Percentiles rank a stretch among this genome's conserved stretches.
Evolutionary conservation across 2,113 vertebrate species (phyloP).

Genomic region (Oophaga pumilio): DNA sequence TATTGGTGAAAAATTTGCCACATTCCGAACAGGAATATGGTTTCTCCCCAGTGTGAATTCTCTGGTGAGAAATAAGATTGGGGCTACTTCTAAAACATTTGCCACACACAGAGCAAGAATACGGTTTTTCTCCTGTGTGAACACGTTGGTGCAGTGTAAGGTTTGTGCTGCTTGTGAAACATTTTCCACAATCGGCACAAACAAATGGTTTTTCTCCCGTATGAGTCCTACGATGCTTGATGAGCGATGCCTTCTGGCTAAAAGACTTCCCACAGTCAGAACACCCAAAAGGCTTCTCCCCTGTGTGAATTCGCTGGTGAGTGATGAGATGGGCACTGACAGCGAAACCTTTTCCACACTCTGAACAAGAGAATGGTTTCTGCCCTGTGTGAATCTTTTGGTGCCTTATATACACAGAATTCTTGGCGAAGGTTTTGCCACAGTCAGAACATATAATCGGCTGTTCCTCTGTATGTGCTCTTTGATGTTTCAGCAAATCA

Average conservation of each 20-base stretch:
- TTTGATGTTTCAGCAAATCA: not conserved
- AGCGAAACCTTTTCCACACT: not conserved
- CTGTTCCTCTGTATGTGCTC: not conserved
- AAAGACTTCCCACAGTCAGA: not conserved
- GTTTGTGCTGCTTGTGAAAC: not conserved
- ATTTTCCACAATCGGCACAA: not conserved
- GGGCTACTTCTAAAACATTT: constrained; percentile 6
- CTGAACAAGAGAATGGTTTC: constrained; percentile 2
- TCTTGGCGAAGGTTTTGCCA: not conserved
- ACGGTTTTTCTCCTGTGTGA: not conserved
- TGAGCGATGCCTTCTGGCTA: not conserved
- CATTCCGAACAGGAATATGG: not conserved
- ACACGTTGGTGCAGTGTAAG: not conserved
- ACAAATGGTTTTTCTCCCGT: constrained; percentile 5
- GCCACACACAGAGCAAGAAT: not conserved
- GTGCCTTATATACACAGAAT: not conserved
- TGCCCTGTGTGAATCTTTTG: not conserved
- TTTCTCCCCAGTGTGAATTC: not conserved
- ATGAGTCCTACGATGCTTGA: constrained; percentile 5
- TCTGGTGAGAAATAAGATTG: not conserved
- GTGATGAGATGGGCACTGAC: not conserved
- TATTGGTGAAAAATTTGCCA: not conserved
- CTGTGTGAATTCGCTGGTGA: constrained; percentile 1
- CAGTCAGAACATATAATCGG: not conserved
- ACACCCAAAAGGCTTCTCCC: not conserved